phyloP scores from a whole-genome alignment of 2,888 invertebrate genomes.

The Pollenia amentaria region DNA sequence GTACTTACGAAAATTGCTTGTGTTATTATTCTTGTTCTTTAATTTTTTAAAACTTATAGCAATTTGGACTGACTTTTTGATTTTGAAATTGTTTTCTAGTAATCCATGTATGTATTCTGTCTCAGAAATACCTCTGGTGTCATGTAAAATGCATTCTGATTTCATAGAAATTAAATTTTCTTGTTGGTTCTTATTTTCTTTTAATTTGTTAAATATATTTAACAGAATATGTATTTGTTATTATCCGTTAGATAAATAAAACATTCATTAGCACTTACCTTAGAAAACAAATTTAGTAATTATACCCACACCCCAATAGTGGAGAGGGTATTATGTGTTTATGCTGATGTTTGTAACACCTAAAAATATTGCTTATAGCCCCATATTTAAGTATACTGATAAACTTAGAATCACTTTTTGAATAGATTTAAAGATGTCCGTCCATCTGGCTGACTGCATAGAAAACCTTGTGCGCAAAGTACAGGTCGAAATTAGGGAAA shows the following conservation, averaged over 20 bases:
- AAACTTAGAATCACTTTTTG: too few species aligned
- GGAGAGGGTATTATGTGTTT: too few species aligned
- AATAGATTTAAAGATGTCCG: too few species aligned
- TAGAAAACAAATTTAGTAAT: conserved; percentile 29
- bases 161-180: not conserved
- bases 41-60: not conserved
- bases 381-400: too few species aligned
- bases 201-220: conserved; percentile 58
- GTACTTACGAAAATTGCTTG: conserved; percentile 4
- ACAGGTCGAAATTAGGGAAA: too few species aligned
- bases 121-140: not conserved
- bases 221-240: conserved; percentile 52
- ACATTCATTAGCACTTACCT: conserved; percentile 67
- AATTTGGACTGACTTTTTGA: not conserved
- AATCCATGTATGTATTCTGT: not conserved
- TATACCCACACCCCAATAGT: too few species aligned
- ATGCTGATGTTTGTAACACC: too few species aligned
- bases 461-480: too few species aligned
- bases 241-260: conserved; percentile 65
- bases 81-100: not conserved
- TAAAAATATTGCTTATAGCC: too few species aligned
- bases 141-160: conserved; percentile 12
- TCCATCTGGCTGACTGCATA: too few species aligned
- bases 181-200: conserved; percentile 27
- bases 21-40: not conserved